Evolutionary conservation across 2,113 vertebrate genomes (phyloP), one percentile per base, ranked within the genome.

Genomic region (Climacteris rufus): DNA sequence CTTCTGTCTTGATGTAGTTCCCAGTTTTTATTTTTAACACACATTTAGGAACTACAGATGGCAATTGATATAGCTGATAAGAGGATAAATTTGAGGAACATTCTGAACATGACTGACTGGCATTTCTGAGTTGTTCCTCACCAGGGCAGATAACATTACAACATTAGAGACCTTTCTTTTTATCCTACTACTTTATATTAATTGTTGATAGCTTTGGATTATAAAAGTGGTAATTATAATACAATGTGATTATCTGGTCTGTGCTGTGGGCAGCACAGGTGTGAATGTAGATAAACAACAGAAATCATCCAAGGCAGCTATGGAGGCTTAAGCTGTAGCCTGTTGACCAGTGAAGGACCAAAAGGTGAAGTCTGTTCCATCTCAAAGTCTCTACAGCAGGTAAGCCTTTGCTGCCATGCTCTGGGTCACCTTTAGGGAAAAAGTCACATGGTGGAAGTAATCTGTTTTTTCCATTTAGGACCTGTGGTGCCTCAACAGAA

Each of bases 1-100:
- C 76, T 96, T 86, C 68, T 85, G 44, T 56, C 71, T 89, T 44
- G 56, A 57, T 87, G 59, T 96, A 93, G n/a, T 52, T 95, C 92
- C 85, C 71, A 53, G 65, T 79, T 91, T 64, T 86, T 69, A 42
- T 39, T 89, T 78, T 90, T 92, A 97, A 93, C 64, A 91, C 61
- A 42, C 31, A 75, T 85, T 93, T 78, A 95, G 63, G 90, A 95
- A 95, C 68, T 70, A 74, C 12, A 94, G 60, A 31, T 91, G 88
- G 68, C 39, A 92, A 79, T 2, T 87, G 61, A 68, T 81, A 86
- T 6, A 33, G 50, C 23, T 45, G 44, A 69, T 63, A 14, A 28
- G n/a, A 79, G 7, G 15, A 74, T 22, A 69, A 70, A 79, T 77
- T 5, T 42, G 30, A 83, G 33, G 18, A 92, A 85, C 19, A n/a